Base-by-base conservation (phyloP, 2,113 vertebrate genomes). In the Cyphomyrus discorhynchus region DNA sequence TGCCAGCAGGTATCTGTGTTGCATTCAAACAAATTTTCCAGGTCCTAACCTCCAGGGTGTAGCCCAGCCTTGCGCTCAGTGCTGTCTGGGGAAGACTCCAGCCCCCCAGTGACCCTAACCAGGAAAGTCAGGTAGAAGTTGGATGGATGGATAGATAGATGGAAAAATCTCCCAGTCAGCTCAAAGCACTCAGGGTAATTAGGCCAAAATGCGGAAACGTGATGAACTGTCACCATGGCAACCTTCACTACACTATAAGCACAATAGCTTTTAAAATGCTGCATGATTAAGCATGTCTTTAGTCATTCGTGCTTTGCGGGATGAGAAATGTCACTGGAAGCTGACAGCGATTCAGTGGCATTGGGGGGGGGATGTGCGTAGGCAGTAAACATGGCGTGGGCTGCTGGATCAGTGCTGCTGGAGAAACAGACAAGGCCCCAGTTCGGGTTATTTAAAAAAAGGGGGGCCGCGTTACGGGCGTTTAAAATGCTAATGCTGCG, bases 211-310 rank as follows among this genome's bases (percentile, higher is more conserved):
- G 86, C 77, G 87, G 89, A 90, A 90, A 89, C 50, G 58, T 90
- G 91, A 90, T 6, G 52, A 92, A 91, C 93, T 86, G 93, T 96
- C 90, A 62, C 93, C 93, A 94, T 91, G 87, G 94, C 93, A 95
- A 96, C 95, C 90, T 87, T 90, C 90, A 49, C 91, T 86, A 88
- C 77, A 50, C 82, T 84, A 89, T 89, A 92, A 91, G 89, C 85
- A 87, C 90, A 94, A 93, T 93, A 94, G 92, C 93, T 95, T 93
- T 94, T 93, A 93, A 91, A 91, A 92, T 93, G 89, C 90, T 56
- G 82, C 89, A 91, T 92, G 93, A 94, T 94, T 94, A 84, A 88
- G 70, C 39, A 17, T 31, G 47, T 83, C 39, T 46, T 88, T 82
- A 77, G 35, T 53, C 86, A 47, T 88, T 74, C 70, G 80, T 90